Percentiles rank a stretch among this genome's conserved stretches.
Conservation (phyloP, 1,140 invertebrate genomes). For the Metaphire vulgaris region DNA sequence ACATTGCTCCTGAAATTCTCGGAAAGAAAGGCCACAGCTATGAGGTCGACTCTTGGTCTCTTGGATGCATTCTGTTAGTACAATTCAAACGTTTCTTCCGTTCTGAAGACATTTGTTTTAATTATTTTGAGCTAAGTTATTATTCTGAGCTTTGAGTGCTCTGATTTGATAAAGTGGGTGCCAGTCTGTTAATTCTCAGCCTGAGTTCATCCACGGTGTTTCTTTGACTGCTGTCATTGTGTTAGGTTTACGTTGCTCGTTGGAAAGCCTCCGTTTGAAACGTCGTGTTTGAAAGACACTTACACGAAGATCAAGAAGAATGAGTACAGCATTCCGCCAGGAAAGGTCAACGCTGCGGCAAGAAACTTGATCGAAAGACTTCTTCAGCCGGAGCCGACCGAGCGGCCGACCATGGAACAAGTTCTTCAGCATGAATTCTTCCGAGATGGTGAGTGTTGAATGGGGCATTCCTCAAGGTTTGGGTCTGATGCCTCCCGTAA, state of each 20-base stretch:
- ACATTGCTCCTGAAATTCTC: slow-evolving; percentile 93
- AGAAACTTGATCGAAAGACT: slow-evolving; percentile 73
- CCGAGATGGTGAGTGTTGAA: slow-evolving; percentile 53
- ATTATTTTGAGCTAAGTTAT: neutral
- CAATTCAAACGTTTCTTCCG: slow-evolving; percentile 51
- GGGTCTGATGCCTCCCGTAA: too few species aligned
- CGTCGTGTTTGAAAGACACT: slow-evolving; percentile 73
- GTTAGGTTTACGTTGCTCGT: slow-evolving; percentile 81
- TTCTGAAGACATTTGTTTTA: slow-evolving; percentile 60
- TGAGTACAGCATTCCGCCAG: slow-evolving; percentile 75
- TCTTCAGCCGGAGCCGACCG: slow-evolving; percentile 73
- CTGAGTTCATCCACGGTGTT: too few species aligned
- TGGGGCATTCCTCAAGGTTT: too few species aligned
- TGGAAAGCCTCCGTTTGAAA: slow-evolving; percentile 94
- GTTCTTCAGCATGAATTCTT: slow-evolving; percentile 71
- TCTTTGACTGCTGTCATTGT: too few species aligned
- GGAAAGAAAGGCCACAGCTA: slow-evolving; percentile 88
- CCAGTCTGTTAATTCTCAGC: too few species aligned
- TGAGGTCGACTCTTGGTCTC: slow-evolving; percentile 94
- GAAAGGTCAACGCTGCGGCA: slow-evolving; percentile 61
- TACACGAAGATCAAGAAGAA: slow-evolving; percentile 86
- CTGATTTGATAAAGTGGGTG: neutral
- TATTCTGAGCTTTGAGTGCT: too few species aligned
- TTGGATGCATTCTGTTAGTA: slow-evolving; percentile 67
- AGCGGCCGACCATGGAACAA: slow-evolving; percentile 69